Percentiles rank a stretch among this genome's conserved stretches.
Conservation (phyloP, 35 echinoderm and acorn worm genomes). For the Anneissia japonica region DNA sequence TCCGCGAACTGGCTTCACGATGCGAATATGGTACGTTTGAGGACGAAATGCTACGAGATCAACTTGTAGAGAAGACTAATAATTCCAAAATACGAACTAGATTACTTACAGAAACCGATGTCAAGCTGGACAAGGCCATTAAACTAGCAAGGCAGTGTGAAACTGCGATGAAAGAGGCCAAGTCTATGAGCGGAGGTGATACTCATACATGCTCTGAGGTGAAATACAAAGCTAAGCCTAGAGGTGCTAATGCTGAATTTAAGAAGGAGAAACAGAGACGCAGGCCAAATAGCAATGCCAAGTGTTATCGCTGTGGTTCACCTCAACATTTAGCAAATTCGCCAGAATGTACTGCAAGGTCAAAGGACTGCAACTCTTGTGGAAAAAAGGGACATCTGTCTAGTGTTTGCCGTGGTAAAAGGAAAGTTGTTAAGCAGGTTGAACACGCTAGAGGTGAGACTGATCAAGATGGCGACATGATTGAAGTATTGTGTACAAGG, state of each 20-base stretch:
- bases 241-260: too few relatives aligned
- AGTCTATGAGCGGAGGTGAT: not conserved
- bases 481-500: too few relatives aligned
- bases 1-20: not conserved
- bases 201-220: not conserved
- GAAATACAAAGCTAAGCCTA: not conserved
- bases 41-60: not conserved
- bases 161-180: not conserved
- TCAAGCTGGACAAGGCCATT: constrained; percentile 1
- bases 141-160: constrained; percentile 3
- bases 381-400: constrained; percentile 47
- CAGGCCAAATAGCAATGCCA: too few relatives aligned
- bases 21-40: not conserved
- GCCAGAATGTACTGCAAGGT: constrained; percentile 11
- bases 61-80: constrained; percentile 18
- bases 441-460: not conserved
- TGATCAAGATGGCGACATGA: not conserved
- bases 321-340: constrained; percentile 27
- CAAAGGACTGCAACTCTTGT: constrained; percentile 19
- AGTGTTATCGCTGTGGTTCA: constrained; percentile 22
- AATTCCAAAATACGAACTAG: not conserved
- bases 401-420: constrained; percentile 14
- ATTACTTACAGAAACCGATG: not conserved
- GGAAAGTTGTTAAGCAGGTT: not conserved
- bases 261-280: too few relatives aligned